Base-by-base conservation (phyloP, 2,113 vertebrate species). In the Platanista minor region DNA sequence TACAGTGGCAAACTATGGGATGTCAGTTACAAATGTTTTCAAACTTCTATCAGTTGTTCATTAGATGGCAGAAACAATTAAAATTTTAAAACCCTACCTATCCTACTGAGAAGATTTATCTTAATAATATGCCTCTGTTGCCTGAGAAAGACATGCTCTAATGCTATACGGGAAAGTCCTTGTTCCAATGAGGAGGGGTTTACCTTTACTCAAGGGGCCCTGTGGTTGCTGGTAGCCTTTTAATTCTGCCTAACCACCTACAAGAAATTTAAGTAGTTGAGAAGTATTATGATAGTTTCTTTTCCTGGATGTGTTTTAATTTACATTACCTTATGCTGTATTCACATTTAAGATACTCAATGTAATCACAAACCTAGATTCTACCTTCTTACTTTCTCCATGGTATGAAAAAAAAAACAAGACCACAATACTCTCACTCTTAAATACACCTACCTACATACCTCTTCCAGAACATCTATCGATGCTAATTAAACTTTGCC, bases 261-360 rank as follows among this genome's bases (percentile, higher is more conserved):
- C 6, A 93, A 62, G 77, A 96, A 87, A 93, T 88, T 80, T 77
- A 94, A 90, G 49, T 87, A 90, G 41, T 87, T 91, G 69, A 94
- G 59, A 71, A 94, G 25, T 49, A 90, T 94, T 95, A 97, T 41
- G 54, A 82, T 12, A 49, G 75, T 83, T 83, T 87, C 67, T 88
- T 85, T 89, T 85, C 59, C 61, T 78, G 78, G 80, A 62, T 52
- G 13, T 23, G 17, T 52, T 95, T 92, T 86, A 89, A 89, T 67
- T 97, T 95, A 94, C 75, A 96, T 81, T 46, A 88, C n/a, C 43
- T 82, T 54, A 87, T 54, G 20, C 46, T 90, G 41, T 49, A 72
- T 36, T 97, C 72, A 96, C 61, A 87, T 90, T 90, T 94, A 94
- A 94, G 74, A 87, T 61, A 93, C 27, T 25, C 18, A 91, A 75